A percentile compares a stretch with the other conserved stretches of the same genome.
phyloP scores from a whole-genome alignment of 2,888 invertebrate species.

The Limulus polyphemus region DNA sequence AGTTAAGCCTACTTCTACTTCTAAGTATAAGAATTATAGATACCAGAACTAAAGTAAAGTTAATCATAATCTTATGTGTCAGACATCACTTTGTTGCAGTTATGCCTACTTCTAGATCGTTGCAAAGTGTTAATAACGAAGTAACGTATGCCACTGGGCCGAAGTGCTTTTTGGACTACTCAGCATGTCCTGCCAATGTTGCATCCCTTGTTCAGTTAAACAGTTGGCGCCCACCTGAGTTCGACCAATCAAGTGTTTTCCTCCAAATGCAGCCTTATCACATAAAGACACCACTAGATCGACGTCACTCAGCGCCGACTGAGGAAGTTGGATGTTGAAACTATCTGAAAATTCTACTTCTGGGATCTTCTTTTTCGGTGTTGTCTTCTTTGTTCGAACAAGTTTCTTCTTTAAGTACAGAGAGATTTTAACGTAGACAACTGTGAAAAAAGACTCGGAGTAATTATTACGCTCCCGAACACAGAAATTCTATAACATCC shows the following conservation, averaged over 20 bases:
- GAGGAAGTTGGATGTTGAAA: conserved; percentile 32
- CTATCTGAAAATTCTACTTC: conserved; percentile 34
- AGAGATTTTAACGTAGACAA: conserved; percentile 32
- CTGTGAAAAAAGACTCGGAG: conserved; percentile 20
- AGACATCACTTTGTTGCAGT: neutral
- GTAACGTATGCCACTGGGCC: conserved; percentile 15
- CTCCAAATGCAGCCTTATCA: conserved; percentile 18
- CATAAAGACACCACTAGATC: conserved; percentile 23
- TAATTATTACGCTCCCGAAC: too few relatives aligned
- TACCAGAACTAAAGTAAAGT: too few relatives aligned
- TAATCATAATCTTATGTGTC: too few relatives aligned
- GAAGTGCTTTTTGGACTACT: conserved; percentile 18
- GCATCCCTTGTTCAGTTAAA: conserved; percentile 15
- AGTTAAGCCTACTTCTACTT: too few relatives aligned
- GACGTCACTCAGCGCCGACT: conserved; percentile 21
- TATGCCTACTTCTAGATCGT: too few relatives aligned
- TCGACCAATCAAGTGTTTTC: conserved; percentile 23
- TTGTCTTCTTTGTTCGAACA: conserved; percentile 32
- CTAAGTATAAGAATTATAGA: too few relatives aligned
- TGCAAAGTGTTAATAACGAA: too few relatives aligned
- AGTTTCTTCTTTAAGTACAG: conserved; percentile 32
- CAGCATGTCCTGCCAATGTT: conserved; percentile 25
- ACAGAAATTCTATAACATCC: too few relatives aligned
- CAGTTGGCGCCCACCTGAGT: conserved; percentile 26
- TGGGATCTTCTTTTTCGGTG: conserved; percentile 25